Base-by-base conservation (phyloP, 1,140 invertebrate species). In the Elymnias hypermnestra region DNA sequence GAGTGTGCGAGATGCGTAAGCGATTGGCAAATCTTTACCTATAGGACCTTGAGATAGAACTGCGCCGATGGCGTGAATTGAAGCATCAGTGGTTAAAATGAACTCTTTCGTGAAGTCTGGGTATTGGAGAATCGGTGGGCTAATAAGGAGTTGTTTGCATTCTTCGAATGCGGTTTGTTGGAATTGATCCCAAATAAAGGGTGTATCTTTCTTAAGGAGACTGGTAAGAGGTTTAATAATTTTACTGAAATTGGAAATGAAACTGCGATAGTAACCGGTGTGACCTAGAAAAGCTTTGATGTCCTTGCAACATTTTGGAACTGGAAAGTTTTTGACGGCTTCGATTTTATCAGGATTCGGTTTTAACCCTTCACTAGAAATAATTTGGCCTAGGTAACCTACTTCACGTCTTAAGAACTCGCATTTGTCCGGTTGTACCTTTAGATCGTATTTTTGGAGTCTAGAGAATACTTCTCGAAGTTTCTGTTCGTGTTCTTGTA, bases 111-210 rank as follows among this genome's bases (percentile, higher is more conserved):
- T 54, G 63, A 48, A 64, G 70, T 18, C 64, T 43, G 31, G 42
- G 7, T 15, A 58, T 39, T 19, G 76, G 64, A 50, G 67, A 65
- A 17, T 49, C 58, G 48, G 69, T 64, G 42, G 12, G 7, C 22
- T 35, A 10, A 21, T 52, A 63, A 23, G 49, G 50, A 33, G 77
- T 54, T 25, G 62, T 66, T 52, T 78, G n/a, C 35, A 37, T 22
- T 37, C 22, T 3, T 37, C 5, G 12, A 37, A 5, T 21, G n/a
- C 35, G n/a, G 22, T 5, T 21, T 21, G 22, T n/a, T n/a, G n/a
- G n/a, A n/a, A n/a, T n/a, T n/a, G n/a, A n/a, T n/a, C n/a, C n/a
- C n/a, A n/a, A n/a, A 21, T 21, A 10, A 37, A 10, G 19, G 19
- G 19, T 4, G 3, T 22, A 22, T 17, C 0, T 38, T 38, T 38